Base-by-base conservation (phyloP, 2,797 vertebrate genomes). In the Rhynchonycteris naso region DNA sequence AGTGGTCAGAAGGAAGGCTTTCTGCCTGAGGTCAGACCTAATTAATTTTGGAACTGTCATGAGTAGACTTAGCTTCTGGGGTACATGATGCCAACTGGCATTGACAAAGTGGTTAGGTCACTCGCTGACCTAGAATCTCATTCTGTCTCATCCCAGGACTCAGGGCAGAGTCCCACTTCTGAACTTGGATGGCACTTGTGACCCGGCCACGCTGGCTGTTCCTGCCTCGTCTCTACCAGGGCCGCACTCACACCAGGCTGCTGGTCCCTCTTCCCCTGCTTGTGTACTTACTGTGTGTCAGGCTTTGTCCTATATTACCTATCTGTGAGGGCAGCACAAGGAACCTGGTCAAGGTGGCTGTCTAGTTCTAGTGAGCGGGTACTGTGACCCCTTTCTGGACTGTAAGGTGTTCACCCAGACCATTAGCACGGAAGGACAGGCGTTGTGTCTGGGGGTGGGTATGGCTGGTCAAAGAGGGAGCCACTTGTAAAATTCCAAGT, bases 141-240 rank as follows among this genome's bases (percentile, higher is more conserved):
- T 18, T 24, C 0, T 24, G n/a, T 56, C 59, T 76, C 26, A 13
- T 87, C 33, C 24, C 4, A 4, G 5, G n/a, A 30, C 38, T 38
- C 56, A 33, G 38, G 75, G 9, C 26, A 43, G 66, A 30, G 18
- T 22, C 12, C 15, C 4, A 19, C 43, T 56, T 63, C 43, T 47
- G 47, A 35, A 22, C 43, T 59, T n/a, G 8, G 12, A 1, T 7
- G 50, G n/a, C 0, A 2, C 4, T 4, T 0, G 6, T 3, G 79
- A 14, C 28, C 69, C 28, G 4, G 24, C n/a, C 18, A 1, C 14
- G 68, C 43, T 56, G 35, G 56, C 1, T 63, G 33, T 86, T n/a
- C 6, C 54, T 8, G 26, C 26, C 16, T 83, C 9, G 3, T 75
- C 30, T 71, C 33, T 54, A 4, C 3, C 6, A 0, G 2, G 18